Conservation (phyloP, 2,888 invertebrate genomes). For the Stenodera caucasica region DNA sequence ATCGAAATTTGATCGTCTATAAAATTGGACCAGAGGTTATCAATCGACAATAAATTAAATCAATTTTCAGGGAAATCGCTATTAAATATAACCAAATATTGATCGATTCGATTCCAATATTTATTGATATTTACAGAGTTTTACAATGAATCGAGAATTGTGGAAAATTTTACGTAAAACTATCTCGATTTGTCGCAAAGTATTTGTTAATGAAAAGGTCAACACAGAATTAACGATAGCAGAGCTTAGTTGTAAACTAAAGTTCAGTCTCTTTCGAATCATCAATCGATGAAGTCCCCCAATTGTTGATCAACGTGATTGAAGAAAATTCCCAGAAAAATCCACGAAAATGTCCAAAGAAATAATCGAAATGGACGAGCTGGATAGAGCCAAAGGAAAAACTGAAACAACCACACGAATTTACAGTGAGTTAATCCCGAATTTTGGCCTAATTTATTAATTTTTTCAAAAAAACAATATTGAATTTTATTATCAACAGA, state of each 20-base stretch:
- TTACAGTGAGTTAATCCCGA: conserved; percentile 7
- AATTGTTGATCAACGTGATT: not conserved
- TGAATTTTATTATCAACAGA: no score
- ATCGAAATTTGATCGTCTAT: not conserved
- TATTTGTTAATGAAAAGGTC: not conserved
- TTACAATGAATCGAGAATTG: no score
- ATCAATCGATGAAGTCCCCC: not conserved
- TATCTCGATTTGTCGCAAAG: no score
- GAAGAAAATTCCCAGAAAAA: not conserved
- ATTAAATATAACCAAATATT: no score
- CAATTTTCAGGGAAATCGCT: no score
- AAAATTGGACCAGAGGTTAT: not conserved
- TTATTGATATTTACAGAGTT: no score
- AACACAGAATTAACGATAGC: not conserved
- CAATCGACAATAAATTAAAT: no score
- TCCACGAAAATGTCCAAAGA: conserved; percentile 14
- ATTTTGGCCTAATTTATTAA: no score
- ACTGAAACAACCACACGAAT: conserved; percentile 1
- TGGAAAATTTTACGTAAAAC: no score
- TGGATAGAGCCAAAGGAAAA: conserved; percentile 8
- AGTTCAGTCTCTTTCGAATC: not conserved
- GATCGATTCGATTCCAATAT: no score
- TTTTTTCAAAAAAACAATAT: no score
- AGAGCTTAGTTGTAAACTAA: not conserved
- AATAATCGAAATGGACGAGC: conserved; percentile 9